Evolutionary conservation across 1,140 invertebrate genomes (phyloP), one percentile per base, ranked within the genome.

Genomic region (Rhagoletis zephyria): DNA sequence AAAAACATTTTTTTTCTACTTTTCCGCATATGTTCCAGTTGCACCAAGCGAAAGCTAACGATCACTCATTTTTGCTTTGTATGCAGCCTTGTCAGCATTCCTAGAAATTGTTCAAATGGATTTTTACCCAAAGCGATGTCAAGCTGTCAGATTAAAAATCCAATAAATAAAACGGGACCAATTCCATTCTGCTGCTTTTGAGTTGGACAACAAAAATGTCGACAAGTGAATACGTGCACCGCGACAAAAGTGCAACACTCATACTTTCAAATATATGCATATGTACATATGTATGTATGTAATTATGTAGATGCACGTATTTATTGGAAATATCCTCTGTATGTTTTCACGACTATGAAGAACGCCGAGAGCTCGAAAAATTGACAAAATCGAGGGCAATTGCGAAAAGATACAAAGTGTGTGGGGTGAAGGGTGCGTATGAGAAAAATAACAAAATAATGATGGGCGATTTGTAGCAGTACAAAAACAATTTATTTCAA

Each of bases 401-500:
- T 12, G 61, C 16, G 12, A 63, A 63, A 63, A 63, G 61, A 63
- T n/a, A 14, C 10, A 63, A 9, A 63, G 59, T 60, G 59, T 60
- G 1, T 63, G 61, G 10, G 61, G 4, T 7, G 4, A n/a, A 16
- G 61, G 2, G 61, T 4, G 61, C 16, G 59, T 6, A 60, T 60
- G 59, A 6, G 30, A 65, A 65, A 70, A 70, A 70, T 42, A 70
- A 70, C 65, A 45, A 40, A 70, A 45, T 70, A 70, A 40, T 40
- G 40, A 14, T 70, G 10, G 4, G 16, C 16, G 61, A 12, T 14
- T n/a, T 70, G 65, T 12, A 6, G 63, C 63, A 65, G 7, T n/a
- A 6, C 63, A 19, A 65, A 30, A 65, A 65, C 14, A 30, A 65
- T 40, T 19, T 30, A 30, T 30, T 30, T 30, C 30, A 30, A 30